Base-by-base conservation (phyloP, 2,888 invertebrate species). In the Eupithecia tripunctaria region DNA sequence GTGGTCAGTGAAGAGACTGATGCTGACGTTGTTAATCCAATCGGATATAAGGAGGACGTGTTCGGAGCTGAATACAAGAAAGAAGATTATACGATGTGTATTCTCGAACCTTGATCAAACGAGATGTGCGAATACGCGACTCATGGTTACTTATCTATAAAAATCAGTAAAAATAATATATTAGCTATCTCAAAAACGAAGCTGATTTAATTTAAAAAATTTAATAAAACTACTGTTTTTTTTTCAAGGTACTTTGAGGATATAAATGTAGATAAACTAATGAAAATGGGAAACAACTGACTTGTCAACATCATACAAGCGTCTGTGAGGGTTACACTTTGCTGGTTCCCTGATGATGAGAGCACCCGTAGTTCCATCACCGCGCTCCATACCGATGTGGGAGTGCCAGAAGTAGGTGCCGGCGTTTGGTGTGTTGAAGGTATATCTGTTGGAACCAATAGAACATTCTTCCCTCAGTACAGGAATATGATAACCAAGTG, bases 351-450 rank as follows among this genome's bases (percentile, higher is more conserved):
- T 71, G 7, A 97, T 95, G 68, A 97, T 95, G 56, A 97, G 87
- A 0, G 96, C 89, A 0, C 97, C 97, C 80, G 96, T 96, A 8
- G 96, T 95, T 0, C 97, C 97, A 83, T 97, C 97, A 0, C 96
- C 96, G 56, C 97, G 91, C 90, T 97, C 97, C 88, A 97, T 95
- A 0, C 97, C 97, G 90, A 85, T 78, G 81, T 90, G 88, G 7
- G 88, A 85, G 74, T 90, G 90, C 96, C 97, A 97, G 84, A 97
- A 97, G 83, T 97, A 97, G 0, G 97, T 97, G 15, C 97, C 97
- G 0, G 95, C 85, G 76, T 96, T 95, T 0, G 92, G 91, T 0
- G 97, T 97, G 14, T 86, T 85, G 78, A 96, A 97, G 59, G 91
- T 92, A 78, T 97, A 97, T 12, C 96, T 80, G 71, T 14, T 29